A percentile compares a stretch with the other conserved stretches of the same genome.
phyloP scores from a whole-genome alignment of 2,888 invertebrate species.

The Pedicia rivosa region DNA sequence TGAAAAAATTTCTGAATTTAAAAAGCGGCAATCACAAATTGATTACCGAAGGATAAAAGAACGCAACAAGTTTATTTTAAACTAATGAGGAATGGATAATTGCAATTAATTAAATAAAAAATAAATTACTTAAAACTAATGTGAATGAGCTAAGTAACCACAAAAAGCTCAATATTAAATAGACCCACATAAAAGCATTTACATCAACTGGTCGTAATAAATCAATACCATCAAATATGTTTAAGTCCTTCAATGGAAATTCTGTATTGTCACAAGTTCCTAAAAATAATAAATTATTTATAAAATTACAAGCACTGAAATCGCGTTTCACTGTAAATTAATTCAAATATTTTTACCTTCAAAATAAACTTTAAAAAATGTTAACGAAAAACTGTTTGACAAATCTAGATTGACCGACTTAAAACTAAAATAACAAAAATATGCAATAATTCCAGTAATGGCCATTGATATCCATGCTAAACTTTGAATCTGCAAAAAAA shows the following conservation, averaged over 20 bases:
- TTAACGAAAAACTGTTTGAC: conserved; percentile 18
- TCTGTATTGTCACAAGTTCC: conserved; percentile 13
- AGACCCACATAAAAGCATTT: conserved; percentile 24
- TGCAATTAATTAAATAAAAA: background rate
- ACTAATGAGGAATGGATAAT: too few relatives aligned
- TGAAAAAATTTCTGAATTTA: too few relatives aligned
- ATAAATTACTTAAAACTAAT: conserved; percentile 22
- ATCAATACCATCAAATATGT: conserved; percentile 15
- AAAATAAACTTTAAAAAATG: conserved; percentile 27
- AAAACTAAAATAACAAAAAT: conserved; percentile 22
- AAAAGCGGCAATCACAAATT: too few relatives aligned
- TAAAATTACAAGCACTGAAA: too few relatives aligned
- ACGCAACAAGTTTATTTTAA: too few relatives aligned
- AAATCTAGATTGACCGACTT: conserved; percentile 10
- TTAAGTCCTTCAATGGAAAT: conserved; percentile 16
- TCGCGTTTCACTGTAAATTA: background rate
- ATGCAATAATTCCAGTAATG: conserved; percentile 26
- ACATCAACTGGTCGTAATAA: conserved; percentile 21
- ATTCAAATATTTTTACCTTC: conserved; percentile 12
- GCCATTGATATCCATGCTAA: conserved; percentile 27
- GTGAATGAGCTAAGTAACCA: conserved; percentile 24
- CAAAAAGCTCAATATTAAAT: conserved; percentile 21
- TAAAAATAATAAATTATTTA: background rate
- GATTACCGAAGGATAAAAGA: too few relatives aligned
- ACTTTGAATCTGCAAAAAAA: conserved; percentile 24